Conservation (phyloP, 2,888 invertebrate genomes). For the Argyresthia albistria region DNA sequence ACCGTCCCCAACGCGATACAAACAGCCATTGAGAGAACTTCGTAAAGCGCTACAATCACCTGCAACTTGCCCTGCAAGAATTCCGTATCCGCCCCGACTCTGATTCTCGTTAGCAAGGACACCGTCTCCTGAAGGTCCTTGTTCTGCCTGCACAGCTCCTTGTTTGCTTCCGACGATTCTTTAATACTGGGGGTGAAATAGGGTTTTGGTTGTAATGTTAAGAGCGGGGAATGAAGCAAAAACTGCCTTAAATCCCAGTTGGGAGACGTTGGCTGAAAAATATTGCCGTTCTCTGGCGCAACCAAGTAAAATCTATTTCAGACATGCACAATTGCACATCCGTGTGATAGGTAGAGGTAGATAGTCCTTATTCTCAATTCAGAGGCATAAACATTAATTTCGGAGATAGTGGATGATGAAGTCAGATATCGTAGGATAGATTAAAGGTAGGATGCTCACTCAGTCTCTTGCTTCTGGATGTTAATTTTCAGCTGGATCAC, state of each 20-base stretch:
- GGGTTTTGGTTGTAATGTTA: neutral
- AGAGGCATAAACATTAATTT: too few relatives aligned
- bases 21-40: too few relatives aligned
- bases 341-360: too few relatives aligned
- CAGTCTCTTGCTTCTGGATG: conserved; percentile 20
- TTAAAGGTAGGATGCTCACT: conserved; percentile 18
- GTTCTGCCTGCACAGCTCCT: conserved; percentile 22
- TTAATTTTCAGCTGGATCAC: conserved; percentile 20
- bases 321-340: too few relatives aligned
- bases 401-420: too few relatives aligned
- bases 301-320: too few relatives aligned
- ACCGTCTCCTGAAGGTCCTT: conserved; percentile 22
- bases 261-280: too few relatives aligned
- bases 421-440: too few relatives aligned
- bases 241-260: too few relatives aligned
- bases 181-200: conserved; percentile 18
- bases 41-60: conserved; percentile 9
- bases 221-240: neutral
- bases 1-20: too few relatives aligned
- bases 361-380: too few relatives aligned
- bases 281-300: too few relatives aligned
- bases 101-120: conserved; percentile 12
- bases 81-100: conserved; percentile 4
- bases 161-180: conserved; percentile 19
- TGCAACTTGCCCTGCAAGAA: conserved; percentile 15